Conservation (phyloP, 2,113 vertebrate species). For the Melanostigma gelatinosum region DNA sequence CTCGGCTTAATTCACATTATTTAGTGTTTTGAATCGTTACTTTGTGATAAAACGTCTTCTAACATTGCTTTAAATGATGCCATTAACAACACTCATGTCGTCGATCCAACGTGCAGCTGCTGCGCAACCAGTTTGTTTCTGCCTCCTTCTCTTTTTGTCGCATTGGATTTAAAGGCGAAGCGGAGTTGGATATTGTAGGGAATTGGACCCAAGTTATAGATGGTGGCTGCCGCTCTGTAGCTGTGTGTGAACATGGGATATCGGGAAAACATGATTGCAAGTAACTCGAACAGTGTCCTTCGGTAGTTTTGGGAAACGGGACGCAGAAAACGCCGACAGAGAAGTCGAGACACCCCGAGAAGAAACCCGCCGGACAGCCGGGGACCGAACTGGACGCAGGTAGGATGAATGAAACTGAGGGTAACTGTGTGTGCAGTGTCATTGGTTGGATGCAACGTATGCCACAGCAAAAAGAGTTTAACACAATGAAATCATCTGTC, state of each 20-base stretch:
- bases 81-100: not conserved
- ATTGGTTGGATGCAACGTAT: not conserved
- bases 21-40: not conserved
- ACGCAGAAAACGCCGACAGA: not conserved
- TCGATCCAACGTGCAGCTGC: constrained; percentile 26
- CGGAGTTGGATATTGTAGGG: constrained; percentile 13
- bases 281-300: not conserved
- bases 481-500: not conserved
- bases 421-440: not conserved
- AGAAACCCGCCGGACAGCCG: constrained; percentile 11
- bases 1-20: not conserved
- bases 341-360: constrained; percentile 28
- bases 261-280: not conserved
- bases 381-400: constrained; percentile 43
- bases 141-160: constrained; percentile 64
- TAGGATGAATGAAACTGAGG: constrained; percentile 40
- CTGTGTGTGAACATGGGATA: not conserved
- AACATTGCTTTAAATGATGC: not conserved
- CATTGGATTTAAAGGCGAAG: constrained; percentile 71
- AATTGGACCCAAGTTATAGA: constrained; percentile 1
- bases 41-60: not conserved
- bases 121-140: constrained; percentile 49
- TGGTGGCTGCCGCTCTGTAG: not conserved
- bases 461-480: not conserved
- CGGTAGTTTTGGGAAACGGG: constrained; percentile 23